phyloP scores from a whole-genome alignment of 2,113 vertebrate species.

The Sprattus sprattus region DNA sequence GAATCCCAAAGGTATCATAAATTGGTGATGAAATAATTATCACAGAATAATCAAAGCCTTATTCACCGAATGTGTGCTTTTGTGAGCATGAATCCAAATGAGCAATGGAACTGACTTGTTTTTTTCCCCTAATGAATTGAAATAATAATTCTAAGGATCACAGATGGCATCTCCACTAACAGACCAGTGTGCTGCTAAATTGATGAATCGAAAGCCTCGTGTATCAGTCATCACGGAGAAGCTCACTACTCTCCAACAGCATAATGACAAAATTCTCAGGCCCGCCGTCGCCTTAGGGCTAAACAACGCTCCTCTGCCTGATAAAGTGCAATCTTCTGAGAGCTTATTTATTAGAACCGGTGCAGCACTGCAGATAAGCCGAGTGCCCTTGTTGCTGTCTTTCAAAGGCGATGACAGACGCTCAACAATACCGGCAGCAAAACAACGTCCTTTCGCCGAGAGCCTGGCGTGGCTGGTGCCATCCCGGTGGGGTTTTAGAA shows the following conservation, averaged over 20 bases:
- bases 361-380: slow-evolving; percentile 63
- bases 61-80: neutral
- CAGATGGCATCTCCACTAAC: slow-evolving; percentile 46
- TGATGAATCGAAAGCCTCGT: slow-evolving; percentile 30
- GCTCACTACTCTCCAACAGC: slow-evolving; percentile 33
- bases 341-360: slow-evolving; percentile 67
- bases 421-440: slow-evolving; percentile 50
- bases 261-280: slow-evolving; percentile 38
- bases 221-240: slow-evolving; percentile 30
- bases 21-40: slow-evolving; percentile 59
- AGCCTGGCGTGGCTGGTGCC: slow-evolving; percentile 31
- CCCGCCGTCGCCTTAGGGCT: slow-evolving; percentile 54
- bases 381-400: slow-evolving; percentile 61
- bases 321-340: slow-evolving; percentile 61
- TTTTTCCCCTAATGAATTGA: neutral
- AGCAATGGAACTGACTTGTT: slow-evolving; percentile 12
- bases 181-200: slow-evolving; percentile 44
- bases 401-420: slow-evolving; percentile 67
- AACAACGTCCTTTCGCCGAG: slow-evolving; percentile 36
- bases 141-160: slow-evolving; percentile 17
- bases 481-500: slow-evolving; percentile 36
- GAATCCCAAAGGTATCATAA: slow-evolving; percentile 47
- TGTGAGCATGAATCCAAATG: slow-evolving; percentile 21
- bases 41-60: slow-evolving; percentile 47
- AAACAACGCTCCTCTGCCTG: slow-evolving; percentile 51